Evolutionary conservation across 2,113 vertebrate species (phyloP).

Genomic region (Coturnix japonica): DNA sequence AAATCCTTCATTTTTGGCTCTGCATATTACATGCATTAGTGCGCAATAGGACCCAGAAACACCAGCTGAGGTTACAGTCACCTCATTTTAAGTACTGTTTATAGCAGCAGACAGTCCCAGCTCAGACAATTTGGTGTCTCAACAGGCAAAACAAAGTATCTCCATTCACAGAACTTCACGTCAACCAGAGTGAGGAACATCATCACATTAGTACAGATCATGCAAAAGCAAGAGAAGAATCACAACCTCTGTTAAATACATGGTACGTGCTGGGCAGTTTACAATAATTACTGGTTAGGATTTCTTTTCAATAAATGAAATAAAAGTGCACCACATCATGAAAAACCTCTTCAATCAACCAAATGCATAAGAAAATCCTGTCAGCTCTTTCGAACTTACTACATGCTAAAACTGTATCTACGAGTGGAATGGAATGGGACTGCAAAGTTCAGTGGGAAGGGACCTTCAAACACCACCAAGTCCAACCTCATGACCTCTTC

Average conservation of each 20-base stretch:
- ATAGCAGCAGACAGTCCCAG: constrained; percentile 32
- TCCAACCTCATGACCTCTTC: not conserved
- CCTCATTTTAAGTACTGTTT: constrained; percentile 45
- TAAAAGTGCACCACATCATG: not conserved
- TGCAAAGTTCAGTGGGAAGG: not conserved
- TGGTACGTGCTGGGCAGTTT: not conserved
- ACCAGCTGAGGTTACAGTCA: constrained; percentile 37
- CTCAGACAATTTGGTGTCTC: constrained; percentile 40
- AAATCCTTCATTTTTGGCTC: constrained; percentile 47
- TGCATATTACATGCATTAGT: not conserved
- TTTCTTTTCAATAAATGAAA: constrained; percentile 47
- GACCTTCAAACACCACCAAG: not conserved
- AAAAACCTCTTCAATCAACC: not conserved
- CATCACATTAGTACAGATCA: constrained; percentile 23
- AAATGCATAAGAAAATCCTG: not conserved
- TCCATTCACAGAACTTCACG: constrained; percentile 49
- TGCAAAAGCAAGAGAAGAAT: constrained; percentile 10
- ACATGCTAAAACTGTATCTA: not conserved
- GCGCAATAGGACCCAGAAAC: constrained; percentile 25
- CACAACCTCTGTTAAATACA: constrained; percentile 17
- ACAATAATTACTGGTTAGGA: constrained; percentile 48
- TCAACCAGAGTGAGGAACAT: constrained; percentile 57
- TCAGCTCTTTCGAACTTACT: not conserved
- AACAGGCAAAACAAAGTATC: constrained; percentile 63
- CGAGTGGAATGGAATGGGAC: not conserved